Percentiles rank a stretch among this genome's conserved stretches.
Evolutionary conservation across 2,113 vertebrate genomes (phyloP).

Genomic region (Glaucidium brasilianum): DNA sequence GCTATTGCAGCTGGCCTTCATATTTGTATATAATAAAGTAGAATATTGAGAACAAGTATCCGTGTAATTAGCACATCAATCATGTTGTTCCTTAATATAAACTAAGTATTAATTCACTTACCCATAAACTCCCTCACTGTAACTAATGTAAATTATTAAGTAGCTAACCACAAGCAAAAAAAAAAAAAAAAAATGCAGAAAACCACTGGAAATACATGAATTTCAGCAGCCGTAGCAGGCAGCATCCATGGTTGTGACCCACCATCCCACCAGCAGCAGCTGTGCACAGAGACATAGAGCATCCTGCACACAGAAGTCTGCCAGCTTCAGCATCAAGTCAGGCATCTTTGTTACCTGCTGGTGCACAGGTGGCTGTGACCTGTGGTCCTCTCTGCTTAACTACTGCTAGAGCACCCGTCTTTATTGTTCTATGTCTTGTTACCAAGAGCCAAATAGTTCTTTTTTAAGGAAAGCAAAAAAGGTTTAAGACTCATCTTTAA

Average conservation of each 20-base stretch:
- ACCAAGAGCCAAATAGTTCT: neutral
- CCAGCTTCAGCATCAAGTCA: neutral
- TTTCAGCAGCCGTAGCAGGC: neutral
- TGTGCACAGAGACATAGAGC: fast-evolving
- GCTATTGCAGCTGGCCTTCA: slow-evolving; percentile 4
- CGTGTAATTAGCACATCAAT: slow-evolving; percentile 46
- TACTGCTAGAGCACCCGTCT: neutral
- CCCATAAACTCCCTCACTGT: neutral
- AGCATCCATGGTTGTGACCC: neutral
- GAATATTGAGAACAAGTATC: slow-evolving; percentile 35
- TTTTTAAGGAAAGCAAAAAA: neutral
- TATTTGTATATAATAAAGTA: slow-evolving; percentile 2
- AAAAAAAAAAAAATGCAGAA: neutral
- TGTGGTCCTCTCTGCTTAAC: neutral
- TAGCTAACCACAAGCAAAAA: neutral
- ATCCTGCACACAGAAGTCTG: too few species aligned
- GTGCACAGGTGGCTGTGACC: neutral
- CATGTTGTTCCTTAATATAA: slow-evolving; percentile 27
- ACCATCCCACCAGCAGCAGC: fast-evolving
- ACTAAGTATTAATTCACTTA: slow-evolving; percentile 14
- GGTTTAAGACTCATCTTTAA: neutral
- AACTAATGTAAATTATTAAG: slow-evolving; percentile 33
- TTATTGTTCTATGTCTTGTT: neutral
- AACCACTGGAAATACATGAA: neutral
- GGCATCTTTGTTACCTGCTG: neutral